Percentiles rank a stretch among this genome's conserved stretches.
Conservation (phyloP, 2,113 vertebrate species). For the Oncorhynchus masou region DNA sequence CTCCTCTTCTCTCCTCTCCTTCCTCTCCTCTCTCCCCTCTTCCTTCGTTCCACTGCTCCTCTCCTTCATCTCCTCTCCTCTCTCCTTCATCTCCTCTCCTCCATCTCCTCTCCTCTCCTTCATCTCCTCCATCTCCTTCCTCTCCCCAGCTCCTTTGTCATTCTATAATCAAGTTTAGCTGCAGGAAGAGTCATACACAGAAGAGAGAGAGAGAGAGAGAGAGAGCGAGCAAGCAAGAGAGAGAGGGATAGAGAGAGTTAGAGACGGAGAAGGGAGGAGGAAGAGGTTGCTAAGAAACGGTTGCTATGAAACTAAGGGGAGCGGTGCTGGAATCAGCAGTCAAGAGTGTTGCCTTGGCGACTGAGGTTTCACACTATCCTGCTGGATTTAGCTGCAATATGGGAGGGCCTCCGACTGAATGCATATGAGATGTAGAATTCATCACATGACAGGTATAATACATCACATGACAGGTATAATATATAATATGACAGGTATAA, state of each 20-base stretch:
- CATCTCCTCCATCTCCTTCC: not conserved
- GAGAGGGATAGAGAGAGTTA: not conserved
- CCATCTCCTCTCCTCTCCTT: too few species aligned
- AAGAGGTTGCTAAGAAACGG: conserved; percentile 36
- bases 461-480: not conserved
- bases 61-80: not conserved
- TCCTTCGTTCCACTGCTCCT: too few species aligned
- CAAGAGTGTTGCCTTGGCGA: conserved; percentile 35
- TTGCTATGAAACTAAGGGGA: conserved; percentile 28
- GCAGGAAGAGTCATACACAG: conserved; percentile 17
- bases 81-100: not conserved
- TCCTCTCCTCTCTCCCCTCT: not conserved
- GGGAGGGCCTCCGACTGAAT: not conserved
- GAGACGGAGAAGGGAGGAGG: conserved; percentile 4
- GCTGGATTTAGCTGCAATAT: conserved; percentile 13
- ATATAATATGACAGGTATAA: not conserved
- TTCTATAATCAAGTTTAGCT: conserved; percentile 21
- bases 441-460: not conserved
- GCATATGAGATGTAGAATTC: not conserved
- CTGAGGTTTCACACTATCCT: conserved; percentile 24
- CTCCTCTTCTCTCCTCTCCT: not conserved
- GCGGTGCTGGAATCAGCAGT: conserved; percentile 27
- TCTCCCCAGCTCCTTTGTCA: not conserved
- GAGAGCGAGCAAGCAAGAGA: not conserved
- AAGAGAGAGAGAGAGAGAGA: not conserved